phyloP scores from a whole-genome alignment of 2,888 invertebrate species.

The Conchocele bisecta region DNA sequence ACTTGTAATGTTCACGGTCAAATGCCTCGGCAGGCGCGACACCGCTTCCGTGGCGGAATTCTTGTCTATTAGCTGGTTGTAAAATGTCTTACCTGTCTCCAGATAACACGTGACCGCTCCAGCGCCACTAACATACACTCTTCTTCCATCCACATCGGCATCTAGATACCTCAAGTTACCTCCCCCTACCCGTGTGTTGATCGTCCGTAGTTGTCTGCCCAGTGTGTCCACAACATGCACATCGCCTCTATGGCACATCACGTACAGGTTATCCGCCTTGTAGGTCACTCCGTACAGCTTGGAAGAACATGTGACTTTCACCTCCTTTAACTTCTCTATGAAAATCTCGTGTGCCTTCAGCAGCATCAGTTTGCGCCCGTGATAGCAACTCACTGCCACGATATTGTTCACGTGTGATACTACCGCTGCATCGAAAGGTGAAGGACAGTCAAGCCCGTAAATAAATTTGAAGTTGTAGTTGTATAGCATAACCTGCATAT shows the following conservation, averaged over 20 bases:
- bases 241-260: constrained; percentile 43
- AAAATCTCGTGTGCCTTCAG: constrained; percentile 44
- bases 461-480: constrained; percentile 43
- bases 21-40: no score
- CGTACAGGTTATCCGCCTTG: constrained; percentile 17
- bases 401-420: no score
- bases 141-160: constrained; percentile 8
- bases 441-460: constrained; percentile 43
- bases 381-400: constrained; percentile 44
- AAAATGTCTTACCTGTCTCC: constrained; percentile 30
- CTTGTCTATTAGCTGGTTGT: no score
- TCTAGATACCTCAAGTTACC: constrained; percentile 40
- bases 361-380: constrained; percentile 43
- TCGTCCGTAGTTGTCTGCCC: background rate
- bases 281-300: constrained; percentile 35
- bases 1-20: no score
- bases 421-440: no score
- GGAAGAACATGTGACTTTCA: constrained; percentile 31
- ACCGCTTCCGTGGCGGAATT: no score
- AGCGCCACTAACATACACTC: constrained; percentile 32
- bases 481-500: constrained; percentile 49
- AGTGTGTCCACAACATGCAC: constrained; percentile 37
- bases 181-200: constrained; percentile 12
- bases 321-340: constrained; percentile 31
- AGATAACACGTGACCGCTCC: constrained; percentile 35